Evolutionary conservation across 2,888 invertebrate genomes (phyloP).

Genomic region (Dexiosoma caninum): DNA sequence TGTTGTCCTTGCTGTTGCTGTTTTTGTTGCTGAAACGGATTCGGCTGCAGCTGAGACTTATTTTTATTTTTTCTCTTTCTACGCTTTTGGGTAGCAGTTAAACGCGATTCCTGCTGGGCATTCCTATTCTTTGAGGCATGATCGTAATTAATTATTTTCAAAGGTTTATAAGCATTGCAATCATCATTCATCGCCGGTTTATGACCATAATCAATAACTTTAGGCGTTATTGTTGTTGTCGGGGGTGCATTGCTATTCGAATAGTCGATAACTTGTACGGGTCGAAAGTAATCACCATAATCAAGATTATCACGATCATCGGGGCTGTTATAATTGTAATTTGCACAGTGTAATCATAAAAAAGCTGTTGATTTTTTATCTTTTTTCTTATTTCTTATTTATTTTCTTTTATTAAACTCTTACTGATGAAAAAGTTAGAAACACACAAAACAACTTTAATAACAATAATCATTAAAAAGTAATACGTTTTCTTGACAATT

Average conservation of each 20-base stretch:
- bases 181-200: slow-evolving; percentile 75
- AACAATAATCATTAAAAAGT: background rate
- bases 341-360: slow-evolving; percentile 62
- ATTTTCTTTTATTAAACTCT: slow-evolving; percentile 38
- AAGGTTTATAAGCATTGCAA: slow-evolving; percentile 80
- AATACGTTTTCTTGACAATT: background rate
- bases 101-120: slow-evolving; percentile 19
- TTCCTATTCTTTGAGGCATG: slow-evolving; percentile 77
- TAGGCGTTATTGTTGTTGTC: slow-evolving; percentile 78
- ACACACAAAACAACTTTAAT: slow-evolving; percentile 54
- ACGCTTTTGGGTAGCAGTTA: slow-evolving; percentile 37
- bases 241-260: slow-evolving; percentile 80
- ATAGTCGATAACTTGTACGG: slow-evolving; percentile 84
- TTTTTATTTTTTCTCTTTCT: slow-evolving; percentile 40
- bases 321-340: slow-evolving; percentile 66
- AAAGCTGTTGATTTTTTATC: slow-evolving; percentile 41
- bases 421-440: slow-evolving; percentile 33
- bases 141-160: slow-evolving; percentile 85
- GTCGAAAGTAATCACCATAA: slow-evolving; percentile 78
- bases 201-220: slow-evolving; percentile 86
- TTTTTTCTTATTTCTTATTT: slow-evolving; percentile 42
- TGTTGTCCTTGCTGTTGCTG: slow-evolving; percentile 26
- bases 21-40: slow-evolving; percentile 23
- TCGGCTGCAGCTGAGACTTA: slow-evolving; percentile 18
- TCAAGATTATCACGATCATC: slow-evolving; percentile 73